Evolutionary conservation across 2,888 invertebrate genomes (phyloP).

Genomic region (Polyommatus iphigenia): DNA sequence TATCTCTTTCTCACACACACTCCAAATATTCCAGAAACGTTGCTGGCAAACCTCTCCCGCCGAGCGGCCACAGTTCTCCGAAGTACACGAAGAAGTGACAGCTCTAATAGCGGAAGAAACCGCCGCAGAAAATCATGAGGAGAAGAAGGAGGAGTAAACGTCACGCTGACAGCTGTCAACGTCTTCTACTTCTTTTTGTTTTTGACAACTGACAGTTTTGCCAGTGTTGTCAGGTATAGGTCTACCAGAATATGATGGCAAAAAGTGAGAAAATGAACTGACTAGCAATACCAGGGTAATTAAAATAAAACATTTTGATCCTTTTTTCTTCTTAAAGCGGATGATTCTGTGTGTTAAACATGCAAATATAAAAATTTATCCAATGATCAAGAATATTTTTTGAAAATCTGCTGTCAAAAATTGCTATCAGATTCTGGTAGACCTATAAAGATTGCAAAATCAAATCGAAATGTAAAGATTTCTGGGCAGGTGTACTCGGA

Average conservation of each 20-base stretch:
- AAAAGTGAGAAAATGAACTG: no score
- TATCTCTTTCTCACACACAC: background rate
- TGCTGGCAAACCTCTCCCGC: constrained; percentile 86
- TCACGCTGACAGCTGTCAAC: constrained; percentile 6
- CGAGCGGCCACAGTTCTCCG: constrained; percentile 84
- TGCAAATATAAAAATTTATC: no score
- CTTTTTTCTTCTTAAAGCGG: no score
- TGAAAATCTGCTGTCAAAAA: no score
- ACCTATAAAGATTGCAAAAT: no score
- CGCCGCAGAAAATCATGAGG: constrained; percentile 52
- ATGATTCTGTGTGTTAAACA: no score
- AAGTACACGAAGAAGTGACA: constrained; percentile 70
- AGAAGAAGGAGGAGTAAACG: constrained; percentile 38
- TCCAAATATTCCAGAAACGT: constrained; percentile 63
- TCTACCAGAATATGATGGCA: no score
- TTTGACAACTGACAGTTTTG: background rate
- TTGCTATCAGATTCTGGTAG: no score
- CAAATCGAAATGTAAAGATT: background rate
- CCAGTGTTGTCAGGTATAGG: background rate
- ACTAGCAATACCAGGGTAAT: no score
- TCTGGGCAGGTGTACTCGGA: background rate
- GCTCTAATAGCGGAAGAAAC: constrained; percentile 56
- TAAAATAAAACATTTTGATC: no score
- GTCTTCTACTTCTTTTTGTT: background rate
- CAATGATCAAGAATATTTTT: no score